phyloP scores from a whole-genome alignment of 2,797 vertebrate genomes.

The Borostomias antarcticus region DNA sequence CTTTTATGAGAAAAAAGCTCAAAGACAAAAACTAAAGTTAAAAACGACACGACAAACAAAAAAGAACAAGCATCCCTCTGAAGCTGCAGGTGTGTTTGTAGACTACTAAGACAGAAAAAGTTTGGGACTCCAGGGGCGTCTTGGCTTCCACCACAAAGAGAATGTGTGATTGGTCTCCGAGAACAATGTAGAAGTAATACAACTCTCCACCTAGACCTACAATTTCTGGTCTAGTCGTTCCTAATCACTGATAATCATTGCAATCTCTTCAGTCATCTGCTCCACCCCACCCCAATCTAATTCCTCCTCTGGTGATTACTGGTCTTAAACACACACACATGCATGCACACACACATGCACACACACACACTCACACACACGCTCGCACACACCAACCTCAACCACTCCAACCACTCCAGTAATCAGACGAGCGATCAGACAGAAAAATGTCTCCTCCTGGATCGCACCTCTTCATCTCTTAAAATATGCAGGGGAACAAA shows the following conservation, averaged over 20 bases:
- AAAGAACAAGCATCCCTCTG: no score
- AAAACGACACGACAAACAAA: no score
- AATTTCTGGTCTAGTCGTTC: conserved; percentile 10
- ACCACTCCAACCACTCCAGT: no score
- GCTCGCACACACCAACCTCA: no score
- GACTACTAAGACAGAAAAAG: not conserved
- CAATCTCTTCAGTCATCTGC: conserved; percentile 11
- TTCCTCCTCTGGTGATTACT: not conserved
- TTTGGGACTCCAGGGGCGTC: not conserved
- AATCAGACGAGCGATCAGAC: not conserved
- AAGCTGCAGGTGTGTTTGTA: not conserved
- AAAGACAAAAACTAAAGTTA: no score
- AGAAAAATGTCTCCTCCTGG: no score
- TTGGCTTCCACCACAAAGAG: conserved; percentile 12
- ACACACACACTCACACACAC: no score
- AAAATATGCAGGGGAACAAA: no score
- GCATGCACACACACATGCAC: not conserved
- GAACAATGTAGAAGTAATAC: conserved; percentile 11
- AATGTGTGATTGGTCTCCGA: not conserved
- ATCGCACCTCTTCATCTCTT: not conserved
- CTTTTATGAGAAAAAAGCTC: no score
- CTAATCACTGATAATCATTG: conserved; percentile 24
- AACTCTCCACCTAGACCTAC: conserved; percentile 4
- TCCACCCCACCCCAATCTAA: not conserved
- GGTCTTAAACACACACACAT: not conserved